Evolutionary conservation across 2,113 vertebrate genomes (phyloP).

Genomic region (Oreochromis spilurus): DNA sequence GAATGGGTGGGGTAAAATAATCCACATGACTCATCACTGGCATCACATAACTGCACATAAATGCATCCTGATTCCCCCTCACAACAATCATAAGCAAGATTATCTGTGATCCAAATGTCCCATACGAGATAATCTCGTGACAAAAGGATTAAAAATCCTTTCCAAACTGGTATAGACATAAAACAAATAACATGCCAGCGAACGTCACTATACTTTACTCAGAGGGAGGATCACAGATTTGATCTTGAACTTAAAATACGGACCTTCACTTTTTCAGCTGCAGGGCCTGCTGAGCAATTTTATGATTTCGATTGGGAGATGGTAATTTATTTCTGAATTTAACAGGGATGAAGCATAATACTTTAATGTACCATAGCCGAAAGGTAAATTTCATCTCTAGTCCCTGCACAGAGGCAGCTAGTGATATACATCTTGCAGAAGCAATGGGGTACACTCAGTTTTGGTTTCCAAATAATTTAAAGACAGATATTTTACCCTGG

Average conservation of each 20-base stretch:
- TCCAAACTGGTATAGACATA: background rate
- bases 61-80: slow-evolving; percentile 12
- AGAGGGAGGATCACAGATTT: background rate
- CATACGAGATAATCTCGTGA: slow-evolving; percentile 35
- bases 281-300: background rate
- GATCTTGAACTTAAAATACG: background rate
- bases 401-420: background rate
- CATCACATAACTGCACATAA: background rate
- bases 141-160: slow-evolving; percentile 31
- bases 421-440: background rate
- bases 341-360: background rate
- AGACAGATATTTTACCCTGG: background rate
- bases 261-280: background rate
- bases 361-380: background rate
- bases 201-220: background rate
- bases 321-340: background rate
- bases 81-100: slow-evolving; percentile 24
- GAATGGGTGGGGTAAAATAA: slow-evolving; percentile 1
- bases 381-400: background rate
- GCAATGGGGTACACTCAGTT: background rate
- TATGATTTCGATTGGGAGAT: background rate
- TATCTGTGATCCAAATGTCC: slow-evolving; percentile 39
- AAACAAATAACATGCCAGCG: background rate
- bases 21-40: slow-evolving; percentile 37
- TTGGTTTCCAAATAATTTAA: background rate